A percentile compares a stretch with the other conserved stretches of the same genome.
Evolutionary conservation across 1,140 invertebrate species (phyloP).

Genomic region (Drosophila aff.): DNA sequence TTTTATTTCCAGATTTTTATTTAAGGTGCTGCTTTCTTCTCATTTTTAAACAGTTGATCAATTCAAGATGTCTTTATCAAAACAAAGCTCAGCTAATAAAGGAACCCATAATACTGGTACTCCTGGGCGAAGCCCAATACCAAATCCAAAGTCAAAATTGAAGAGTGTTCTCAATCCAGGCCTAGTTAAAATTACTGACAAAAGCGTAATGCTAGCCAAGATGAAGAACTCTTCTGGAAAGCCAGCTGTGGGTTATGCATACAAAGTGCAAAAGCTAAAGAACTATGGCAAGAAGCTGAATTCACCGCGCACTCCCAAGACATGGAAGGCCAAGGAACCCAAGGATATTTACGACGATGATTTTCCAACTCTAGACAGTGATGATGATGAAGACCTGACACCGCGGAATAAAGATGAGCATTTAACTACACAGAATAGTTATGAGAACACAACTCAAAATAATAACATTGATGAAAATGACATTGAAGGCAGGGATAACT

Average conservation of each 20-base stretch:
- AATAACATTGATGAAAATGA: background rate
- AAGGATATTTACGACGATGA: background rate
- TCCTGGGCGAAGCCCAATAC: background rate
- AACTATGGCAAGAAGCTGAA: no score
- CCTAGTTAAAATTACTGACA: background rate
- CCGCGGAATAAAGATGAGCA: background rate
- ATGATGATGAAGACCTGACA: background rate
- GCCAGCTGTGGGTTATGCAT: rapidly evolving
- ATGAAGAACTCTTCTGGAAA: background rate
- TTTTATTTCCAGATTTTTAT: background rate
- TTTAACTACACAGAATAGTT: background rate
- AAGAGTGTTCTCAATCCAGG: background rate
- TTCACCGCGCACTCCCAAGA: background rate
- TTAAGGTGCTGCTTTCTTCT: background rate
- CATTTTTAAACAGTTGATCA: background rate
- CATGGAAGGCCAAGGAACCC: rapidly evolving
- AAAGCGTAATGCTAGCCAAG: background rate
- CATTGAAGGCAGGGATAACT: background rate
- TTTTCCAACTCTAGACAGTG: background rate
- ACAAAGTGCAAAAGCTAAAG: background rate
- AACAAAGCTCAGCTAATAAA: background rate
- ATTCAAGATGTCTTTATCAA: background rate
- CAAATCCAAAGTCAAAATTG: background rate
- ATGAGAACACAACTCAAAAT: background rate
- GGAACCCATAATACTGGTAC: background rate